Evolutionary conservation across 2,113 vertebrate genomes (phyloP), one percentile per base, ranked within the genome.

Genomic region (Labrus mixtus): DNA sequence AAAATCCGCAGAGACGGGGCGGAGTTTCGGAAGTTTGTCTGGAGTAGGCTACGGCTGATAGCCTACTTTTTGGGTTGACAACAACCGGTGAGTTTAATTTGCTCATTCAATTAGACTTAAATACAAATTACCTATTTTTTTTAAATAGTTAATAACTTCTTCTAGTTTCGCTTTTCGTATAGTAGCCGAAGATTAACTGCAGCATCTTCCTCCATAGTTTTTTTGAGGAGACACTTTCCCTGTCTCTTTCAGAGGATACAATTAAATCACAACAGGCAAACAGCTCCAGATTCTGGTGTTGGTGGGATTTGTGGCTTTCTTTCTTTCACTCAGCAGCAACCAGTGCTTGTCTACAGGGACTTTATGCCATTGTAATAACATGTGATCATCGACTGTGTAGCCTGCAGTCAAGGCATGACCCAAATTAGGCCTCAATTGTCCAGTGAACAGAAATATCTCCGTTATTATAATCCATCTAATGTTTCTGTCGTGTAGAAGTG

Each of bases 1-100:
- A 54, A 57, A 53, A 12, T 15, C 72, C 10, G 33, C 10, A 10
- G 13, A 64, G 10, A 69, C 74, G 10, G 78, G 73, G 69, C 60
- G 76, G 78, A 85, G 79, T 68, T 68, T 77, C 19, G 0, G 15
- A 19, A 66, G 53, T 83, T 67, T 57, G 55, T 11, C 51, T 54
- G 39, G 67, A 85, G 66, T 62, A n/a, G n/a, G n/a, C n/a, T n/a
- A 29, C 4, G 53, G 48, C 66, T 56, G 43, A 50, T 54, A 5
- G 25, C 29, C 20, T 41, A 41, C 39, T 53, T 80, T 81, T 68
- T 76, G 67, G 8, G 67, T 73, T 88, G 81, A 66, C 86, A 76
- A 39, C 48, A 73, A 67, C 86, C 57, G 90, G 90, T 93, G 68
- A 88, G 91, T 90, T 81, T 25, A 17, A 13, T 75, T 74, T 71